Evolutionary conservation across 2,113 vertebrate species (phyloP).

Genomic region (Pluvialis apricaria): DNA sequence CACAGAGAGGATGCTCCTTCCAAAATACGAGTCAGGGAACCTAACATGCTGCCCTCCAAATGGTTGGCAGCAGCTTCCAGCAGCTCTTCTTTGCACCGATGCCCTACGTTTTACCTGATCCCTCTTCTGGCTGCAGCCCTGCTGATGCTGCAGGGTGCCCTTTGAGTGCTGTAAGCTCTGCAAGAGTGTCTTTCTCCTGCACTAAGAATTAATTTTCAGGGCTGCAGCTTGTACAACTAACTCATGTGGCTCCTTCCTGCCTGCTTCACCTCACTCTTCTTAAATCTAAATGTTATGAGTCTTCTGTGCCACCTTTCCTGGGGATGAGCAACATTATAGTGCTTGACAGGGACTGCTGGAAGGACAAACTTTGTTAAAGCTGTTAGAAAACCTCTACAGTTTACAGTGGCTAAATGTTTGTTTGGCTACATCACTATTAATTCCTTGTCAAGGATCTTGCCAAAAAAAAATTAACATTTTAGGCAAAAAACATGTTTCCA

Average conservation of each 20-base stretch:
- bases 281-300: neutral
- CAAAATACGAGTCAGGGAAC: accelerated
- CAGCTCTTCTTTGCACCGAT: neutral
- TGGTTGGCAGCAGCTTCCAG: neutral
- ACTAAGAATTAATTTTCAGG: neutral
- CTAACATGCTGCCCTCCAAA: accelerated
- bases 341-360: neutral
- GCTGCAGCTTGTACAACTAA: neutral
- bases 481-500: neutral
- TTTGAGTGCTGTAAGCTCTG: neutral
- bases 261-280: neutral
- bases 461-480: neutral
- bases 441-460: neutral
- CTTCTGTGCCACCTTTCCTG: neutral
- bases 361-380: neutral
- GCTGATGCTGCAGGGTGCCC: neutral
- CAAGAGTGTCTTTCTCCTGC: neutral
- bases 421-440: neutral
- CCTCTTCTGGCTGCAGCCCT: neutral
- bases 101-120: neutral
- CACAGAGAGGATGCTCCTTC: neutral
- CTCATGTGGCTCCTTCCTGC: neutral
- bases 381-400: neutral
- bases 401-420: neutral
- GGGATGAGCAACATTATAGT: neutral